Conservation (phyloP, 1,140 invertebrate species). For the Drosophila virilis region DNA sequence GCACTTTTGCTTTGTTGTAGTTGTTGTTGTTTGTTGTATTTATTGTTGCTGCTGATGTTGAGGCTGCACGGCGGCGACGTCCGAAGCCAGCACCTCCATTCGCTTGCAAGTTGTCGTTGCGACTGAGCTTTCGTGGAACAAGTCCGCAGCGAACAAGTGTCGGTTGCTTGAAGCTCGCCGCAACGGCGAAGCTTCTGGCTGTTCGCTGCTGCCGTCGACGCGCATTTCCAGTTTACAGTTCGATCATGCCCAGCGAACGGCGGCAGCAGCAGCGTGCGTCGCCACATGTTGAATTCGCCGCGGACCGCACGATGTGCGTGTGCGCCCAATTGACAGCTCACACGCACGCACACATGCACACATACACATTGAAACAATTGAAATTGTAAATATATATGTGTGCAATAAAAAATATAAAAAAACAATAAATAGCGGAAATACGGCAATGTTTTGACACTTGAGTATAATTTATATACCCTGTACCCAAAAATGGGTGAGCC, state of each 20-base stretch:
- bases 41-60: conserved; percentile 37
- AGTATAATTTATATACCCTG: conserved; percentile 31
- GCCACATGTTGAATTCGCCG: conserved; percentile 43
- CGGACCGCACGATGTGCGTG: conserved; percentile 25
- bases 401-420: conserved; percentile 16
- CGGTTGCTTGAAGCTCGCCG: conserved; percentile 49
- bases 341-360: not conserved
- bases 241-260: conserved; percentile 16
- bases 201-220: conserved; percentile 3
- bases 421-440: conserved; percentile 40
- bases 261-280: not conserved
- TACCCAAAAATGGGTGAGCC: conserved; percentile 10
- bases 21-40: conserved; percentile 37
- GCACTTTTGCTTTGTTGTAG: conserved; percentile 42
- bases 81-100: conserved; percentile 78
- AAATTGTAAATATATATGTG: conserved; percentile 21
- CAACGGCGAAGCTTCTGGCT: conserved; percentile 6
- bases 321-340: conserved; percentile 27
- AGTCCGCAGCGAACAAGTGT: conserved; percentile 77
- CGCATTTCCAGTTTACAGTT: conserved; percentile 47
- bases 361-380: conserved; percentile 35
- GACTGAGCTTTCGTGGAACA: conserved; percentile 65
- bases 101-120: conserved; percentile 77
- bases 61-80: conserved; percentile 70
- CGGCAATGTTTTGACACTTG: conserved; percentile 9